These are phyloP conservation scores for Drosophila gaucha DNA, from an alignment of 2,888 invertebrate species.

Conservation along the genomic window DNA sequence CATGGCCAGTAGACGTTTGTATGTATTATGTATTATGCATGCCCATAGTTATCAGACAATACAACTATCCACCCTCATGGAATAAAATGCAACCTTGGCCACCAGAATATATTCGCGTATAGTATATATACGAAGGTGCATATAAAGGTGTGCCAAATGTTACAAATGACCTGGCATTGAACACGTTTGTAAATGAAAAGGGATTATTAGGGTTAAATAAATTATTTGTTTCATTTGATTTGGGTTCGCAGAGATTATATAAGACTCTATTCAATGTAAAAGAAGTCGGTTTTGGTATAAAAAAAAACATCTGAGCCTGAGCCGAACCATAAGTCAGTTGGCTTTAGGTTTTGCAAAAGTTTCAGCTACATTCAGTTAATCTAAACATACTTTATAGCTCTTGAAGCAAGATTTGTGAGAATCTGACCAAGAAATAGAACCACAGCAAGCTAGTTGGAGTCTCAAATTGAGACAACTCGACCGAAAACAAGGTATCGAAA, in stretches of 20 bases:
- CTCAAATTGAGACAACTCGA: too few relatives aligned
- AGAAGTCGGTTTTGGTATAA: too few relatives aligned
- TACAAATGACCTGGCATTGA: slow-evolving; percentile 59
- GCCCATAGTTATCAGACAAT: slow-evolving; percentile 48
- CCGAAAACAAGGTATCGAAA: too few relatives aligned
- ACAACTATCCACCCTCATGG: slow-evolving; percentile 66
- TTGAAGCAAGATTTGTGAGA: too few relatives aligned
- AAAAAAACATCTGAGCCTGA: too few relatives aligned
- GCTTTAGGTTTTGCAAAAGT: too few relatives aligned
- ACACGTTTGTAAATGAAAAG: slow-evolving; percentile 15
- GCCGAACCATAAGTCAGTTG: too few relatives aligned
- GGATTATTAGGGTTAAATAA: background rate
- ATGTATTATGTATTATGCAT: slow-evolving; percentile 38
- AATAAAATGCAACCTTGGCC: slow-evolving; percentile 70
- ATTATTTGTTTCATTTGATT: background rate
- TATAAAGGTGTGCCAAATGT: slow-evolving; percentile 52
- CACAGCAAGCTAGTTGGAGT: too few relatives aligned
- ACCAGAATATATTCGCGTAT: slow-evolving; percentile 10
- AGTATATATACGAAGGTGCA: slow-evolving; percentile 7
- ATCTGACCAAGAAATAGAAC: too few relatives aligned
- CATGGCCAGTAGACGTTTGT: slow-evolving; percentile 31
- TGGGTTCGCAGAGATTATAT: background rate
- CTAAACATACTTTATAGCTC: too few relatives aligned
- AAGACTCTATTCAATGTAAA: too few relatives aligned
- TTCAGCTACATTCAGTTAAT: too few relatives aligned